Evolutionary conservation across 23 tunicate genomes (phyloP).

Genomic region (Botrylloides violaceus): DNA sequence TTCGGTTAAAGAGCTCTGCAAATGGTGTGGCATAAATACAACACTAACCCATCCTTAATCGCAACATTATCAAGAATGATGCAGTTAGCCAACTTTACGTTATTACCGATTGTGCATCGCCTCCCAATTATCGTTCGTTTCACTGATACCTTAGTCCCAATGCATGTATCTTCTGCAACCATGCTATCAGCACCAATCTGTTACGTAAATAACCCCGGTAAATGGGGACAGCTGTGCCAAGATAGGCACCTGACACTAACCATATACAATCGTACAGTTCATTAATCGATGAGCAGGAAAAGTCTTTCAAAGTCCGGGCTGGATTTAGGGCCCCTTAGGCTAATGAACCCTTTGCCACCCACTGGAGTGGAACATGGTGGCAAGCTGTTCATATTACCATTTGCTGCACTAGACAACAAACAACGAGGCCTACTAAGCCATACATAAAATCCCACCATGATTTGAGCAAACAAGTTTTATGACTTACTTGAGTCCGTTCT

Average conservation of each 20-base stretch:
- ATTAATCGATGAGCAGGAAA: too few species aligned
- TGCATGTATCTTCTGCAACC: slow-evolving; percentile 52
- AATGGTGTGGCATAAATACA: background rate
- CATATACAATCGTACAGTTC: too few species aligned
- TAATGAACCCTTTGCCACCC: too few species aligned
- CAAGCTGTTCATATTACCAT: too few species aligned
- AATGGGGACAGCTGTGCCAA: too few species aligned
- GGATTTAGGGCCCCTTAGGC: too few species aligned
- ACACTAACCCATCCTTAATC: slow-evolving; percentile 39
- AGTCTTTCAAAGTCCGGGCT: too few species aligned
- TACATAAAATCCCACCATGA: background rate
- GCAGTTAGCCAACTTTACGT: slow-evolving; percentile 57
- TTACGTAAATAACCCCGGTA: too few species aligned
- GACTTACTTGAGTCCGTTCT: slow-evolving; percentile 41
- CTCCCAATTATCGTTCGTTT: slow-evolving; percentile 59
- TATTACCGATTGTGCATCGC: slow-evolving; percentile 46
- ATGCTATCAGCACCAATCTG: slow-evolving; percentile 64
- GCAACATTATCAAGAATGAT: slow-evolving; percentile 42
- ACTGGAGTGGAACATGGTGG: too few species aligned
- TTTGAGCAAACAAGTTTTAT: background rate
- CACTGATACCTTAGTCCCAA: slow-evolving; percentile 35
- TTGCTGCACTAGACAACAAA: too few species aligned
- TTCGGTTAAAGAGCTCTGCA: background rate
- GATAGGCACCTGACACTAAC: too few species aligned
- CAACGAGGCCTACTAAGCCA: too few species aligned